Evolutionary conservation across 1,140 invertebrate species (phyloP).

Genomic region (Drosophila ironensis): DNA sequence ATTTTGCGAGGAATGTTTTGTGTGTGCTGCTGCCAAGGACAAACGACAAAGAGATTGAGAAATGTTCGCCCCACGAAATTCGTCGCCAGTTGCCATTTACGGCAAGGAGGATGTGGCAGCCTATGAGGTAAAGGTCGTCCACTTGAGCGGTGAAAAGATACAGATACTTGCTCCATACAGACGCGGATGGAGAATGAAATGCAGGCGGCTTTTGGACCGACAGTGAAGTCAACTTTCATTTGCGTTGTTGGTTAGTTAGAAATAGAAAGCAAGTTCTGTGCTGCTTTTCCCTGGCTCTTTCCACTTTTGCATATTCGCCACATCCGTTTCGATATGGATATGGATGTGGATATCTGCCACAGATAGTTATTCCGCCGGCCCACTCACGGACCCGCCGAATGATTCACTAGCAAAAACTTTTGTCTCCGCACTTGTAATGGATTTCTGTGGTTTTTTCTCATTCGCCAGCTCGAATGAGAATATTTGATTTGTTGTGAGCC

Average conservation of each 20-base stretch:
- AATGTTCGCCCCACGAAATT: conserved; percentile 82
- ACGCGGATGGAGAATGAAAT: background rate
- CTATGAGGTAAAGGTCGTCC: conserved; percentile 76
- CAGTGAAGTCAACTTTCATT: conserved; percentile 43
- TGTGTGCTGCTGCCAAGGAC: conserved; percentile 18
- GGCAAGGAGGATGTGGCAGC: conserved; percentile 81
- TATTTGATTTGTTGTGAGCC: conserved; percentile 28
- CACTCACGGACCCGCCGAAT: conserved; percentile 28
- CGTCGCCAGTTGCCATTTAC: conserved; percentile 75
- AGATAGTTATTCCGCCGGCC: conserved; percentile 11
- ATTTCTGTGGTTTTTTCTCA: conserved; percentile 67
- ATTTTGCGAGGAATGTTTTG: conserved; percentile 52
- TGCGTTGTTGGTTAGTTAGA: background rate
- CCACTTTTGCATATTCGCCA: conserved; percentile 33
- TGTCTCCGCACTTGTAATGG: conserved; percentile 70
- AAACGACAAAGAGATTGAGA: conserved; percentile 25
- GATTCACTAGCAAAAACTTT: conserved; percentile 60
- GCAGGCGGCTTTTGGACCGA: background rate
- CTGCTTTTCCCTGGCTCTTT: conserved; percentile 3
- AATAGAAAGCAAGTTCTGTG: conserved; percentile 43
- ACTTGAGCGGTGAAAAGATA: background rate
- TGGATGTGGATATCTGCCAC: conserved; percentile 3
- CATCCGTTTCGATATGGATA: conserved; percentile 29
- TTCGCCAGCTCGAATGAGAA: conserved; percentile 13
- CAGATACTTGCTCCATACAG: background rate